Evolutionary conservation across 2,797 vertebrate species (phyloP).

Genomic region (Octomys mimax): DNA sequence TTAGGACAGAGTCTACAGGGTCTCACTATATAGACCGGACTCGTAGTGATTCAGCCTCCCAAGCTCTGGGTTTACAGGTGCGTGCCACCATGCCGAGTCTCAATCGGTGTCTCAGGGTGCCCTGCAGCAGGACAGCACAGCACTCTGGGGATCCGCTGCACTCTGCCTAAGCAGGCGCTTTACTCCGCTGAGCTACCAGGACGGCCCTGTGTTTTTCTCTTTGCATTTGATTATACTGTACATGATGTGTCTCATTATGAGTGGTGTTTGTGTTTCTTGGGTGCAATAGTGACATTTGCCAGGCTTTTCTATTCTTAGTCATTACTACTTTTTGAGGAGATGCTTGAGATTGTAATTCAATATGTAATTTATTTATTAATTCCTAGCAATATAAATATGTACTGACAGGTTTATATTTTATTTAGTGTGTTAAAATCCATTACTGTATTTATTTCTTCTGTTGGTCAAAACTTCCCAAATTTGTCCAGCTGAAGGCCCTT

Average conservation of each 20-base stretch:
- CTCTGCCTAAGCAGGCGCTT: too few species aligned
- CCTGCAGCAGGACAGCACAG: too few species aligned
- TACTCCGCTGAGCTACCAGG: too few species aligned
- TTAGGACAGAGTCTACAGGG: too few species aligned
- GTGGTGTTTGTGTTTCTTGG: not conserved
- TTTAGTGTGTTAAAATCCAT: not conserved
- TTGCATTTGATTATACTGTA: not conserved
- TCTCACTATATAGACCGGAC: too few species aligned
- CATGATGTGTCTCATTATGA: not conserved
- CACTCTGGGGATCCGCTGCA: too few species aligned
- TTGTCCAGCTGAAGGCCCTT: not conserved
- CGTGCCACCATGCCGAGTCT: too few species aligned
- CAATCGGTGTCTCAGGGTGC: too few species aligned
- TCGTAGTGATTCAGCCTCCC: too few species aligned
- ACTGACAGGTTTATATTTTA: conserved; percentile 25
- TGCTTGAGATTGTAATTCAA: not conserved
- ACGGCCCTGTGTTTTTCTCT: not conserved
- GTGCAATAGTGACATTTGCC: not conserved
- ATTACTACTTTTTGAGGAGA: not conserved
- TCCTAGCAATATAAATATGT: not conserved
- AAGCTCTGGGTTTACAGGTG: too few species aligned
- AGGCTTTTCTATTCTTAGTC: not conserved
- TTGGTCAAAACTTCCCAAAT: not conserved
- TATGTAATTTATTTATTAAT: not conserved
- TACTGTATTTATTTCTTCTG: not conserved